Conservation (phyloP, 2,888 invertebrate genomes). For the Resseliella maxima region DNA sequence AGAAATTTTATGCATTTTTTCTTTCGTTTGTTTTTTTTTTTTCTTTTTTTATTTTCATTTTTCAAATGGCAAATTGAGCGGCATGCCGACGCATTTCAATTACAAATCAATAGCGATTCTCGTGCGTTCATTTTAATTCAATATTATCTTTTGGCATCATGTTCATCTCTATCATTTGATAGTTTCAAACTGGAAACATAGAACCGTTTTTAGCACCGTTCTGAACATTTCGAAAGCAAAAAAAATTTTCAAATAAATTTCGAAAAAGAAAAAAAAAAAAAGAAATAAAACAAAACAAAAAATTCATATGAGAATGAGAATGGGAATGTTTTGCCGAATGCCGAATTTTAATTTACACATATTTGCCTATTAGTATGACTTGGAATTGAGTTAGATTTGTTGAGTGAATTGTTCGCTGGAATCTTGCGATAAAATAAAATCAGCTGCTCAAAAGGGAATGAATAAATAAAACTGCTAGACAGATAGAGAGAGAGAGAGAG, state of each 20-base stretch:
- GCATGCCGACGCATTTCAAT: background rate
- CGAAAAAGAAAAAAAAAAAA: too few species aligned
- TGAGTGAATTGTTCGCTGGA: background rate
- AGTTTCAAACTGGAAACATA: background rate
- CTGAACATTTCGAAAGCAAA: too few species aligned
- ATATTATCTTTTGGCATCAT: background rate
- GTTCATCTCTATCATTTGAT: background rate
- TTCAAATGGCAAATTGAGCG: background rate
- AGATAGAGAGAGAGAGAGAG: too few species aligned
- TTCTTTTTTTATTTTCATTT: too few species aligned
- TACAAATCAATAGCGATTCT: background rate
- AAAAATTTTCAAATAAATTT: background rate
- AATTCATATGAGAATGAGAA: too few species aligned
- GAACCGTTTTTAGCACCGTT: background rate
- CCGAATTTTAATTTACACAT: constrained; percentile 8
- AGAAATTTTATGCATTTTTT: background rate
- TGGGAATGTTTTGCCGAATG: too few species aligned
- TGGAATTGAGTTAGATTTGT: background rate
- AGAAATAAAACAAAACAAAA: too few species aligned
- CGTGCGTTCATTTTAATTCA: background rate
- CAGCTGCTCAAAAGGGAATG: background rate
- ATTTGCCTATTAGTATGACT: background rate
- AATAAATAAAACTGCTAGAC: background rate
- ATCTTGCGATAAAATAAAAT: background rate
- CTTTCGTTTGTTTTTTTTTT: too few species aligned